Evolutionary conservation across 2,888 invertebrate species (phyloP).

Genomic region (Limenitis camilla): DNA sequence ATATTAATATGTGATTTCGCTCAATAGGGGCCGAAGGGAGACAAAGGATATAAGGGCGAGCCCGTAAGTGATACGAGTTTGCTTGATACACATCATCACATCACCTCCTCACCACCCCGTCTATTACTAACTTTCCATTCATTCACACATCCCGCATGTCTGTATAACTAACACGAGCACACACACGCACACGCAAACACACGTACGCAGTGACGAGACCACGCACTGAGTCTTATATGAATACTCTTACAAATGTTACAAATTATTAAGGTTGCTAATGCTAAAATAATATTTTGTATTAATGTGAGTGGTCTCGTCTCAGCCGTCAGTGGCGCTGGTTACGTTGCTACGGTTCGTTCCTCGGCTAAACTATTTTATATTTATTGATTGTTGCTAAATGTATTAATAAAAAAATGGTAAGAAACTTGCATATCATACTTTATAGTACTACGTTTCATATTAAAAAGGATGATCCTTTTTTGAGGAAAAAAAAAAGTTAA

Average conservation of each 20-base stretch:
- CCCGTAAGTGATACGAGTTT: constrained; percentile 76
- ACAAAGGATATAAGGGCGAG: constrained; percentile 90
- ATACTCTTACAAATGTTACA: not conserved
- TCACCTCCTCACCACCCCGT: not conserved
- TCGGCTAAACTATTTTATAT: too few species aligned
- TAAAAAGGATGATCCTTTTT: too few species aligned
- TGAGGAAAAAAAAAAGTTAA: too few species aligned
- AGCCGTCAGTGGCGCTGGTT: too few species aligned
- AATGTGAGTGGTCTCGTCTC: too few species aligned
- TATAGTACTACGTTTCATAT: too few species aligned
- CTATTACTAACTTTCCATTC: constrained; percentile 25
- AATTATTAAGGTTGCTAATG: too few species aligned
- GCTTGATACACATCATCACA: not conserved
- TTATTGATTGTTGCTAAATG: too few species aligned
- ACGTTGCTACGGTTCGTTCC: too few species aligned
- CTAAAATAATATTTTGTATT: too few species aligned
- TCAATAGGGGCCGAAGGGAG: constrained; percentile 88
- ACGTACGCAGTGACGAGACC: not conserved
- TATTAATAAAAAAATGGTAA: too few species aligned
- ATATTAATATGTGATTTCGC: constrained; percentile 42
- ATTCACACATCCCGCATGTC: constrained; percentile 20
- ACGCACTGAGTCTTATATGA: not conserved
- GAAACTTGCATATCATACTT: too few species aligned
- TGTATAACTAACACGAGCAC: constrained; percentile 14
- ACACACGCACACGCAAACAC: constrained; percentile 5